phyloP scores from a whole-genome alignment of 2,113 vertebrate genomes.

The Pandion haliaetus region DNA sequence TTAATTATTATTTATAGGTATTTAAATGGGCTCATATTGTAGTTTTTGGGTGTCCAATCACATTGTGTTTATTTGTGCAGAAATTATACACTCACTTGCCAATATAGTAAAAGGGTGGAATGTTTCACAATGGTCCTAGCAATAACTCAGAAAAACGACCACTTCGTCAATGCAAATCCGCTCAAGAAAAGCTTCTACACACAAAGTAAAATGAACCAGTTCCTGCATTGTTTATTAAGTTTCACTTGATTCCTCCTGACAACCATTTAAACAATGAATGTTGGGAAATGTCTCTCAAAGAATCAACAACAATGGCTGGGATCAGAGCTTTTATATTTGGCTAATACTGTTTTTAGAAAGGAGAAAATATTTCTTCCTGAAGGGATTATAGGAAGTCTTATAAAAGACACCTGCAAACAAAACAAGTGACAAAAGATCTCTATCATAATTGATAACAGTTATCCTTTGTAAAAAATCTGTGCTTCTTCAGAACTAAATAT shows the following conservation, averaged over 20 bases:
- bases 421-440: slow-evolving; percentile 84
- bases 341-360: slow-evolving; percentile 88
- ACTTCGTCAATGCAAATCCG: slow-evolving; percentile 84
- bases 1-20: background rate
- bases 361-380: slow-evolving; percentile 93
- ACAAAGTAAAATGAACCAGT: slow-evolving; percentile 85
- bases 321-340: slow-evolving; percentile 88
- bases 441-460: slow-evolving; percentile 79
- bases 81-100: slow-evolving; percentile 48
- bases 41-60: background rate
- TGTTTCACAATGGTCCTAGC: slow-evolving; percentile 58
- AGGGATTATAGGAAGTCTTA: slow-evolving; percentile 85
- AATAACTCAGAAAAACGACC: slow-evolving; percentile 73
- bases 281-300: slow-evolving; percentile 90
- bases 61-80: slow-evolving; percentile 37
- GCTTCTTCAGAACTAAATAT: slow-evolving; percentile 30
- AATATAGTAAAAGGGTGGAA: slow-evolving; percentile 53
- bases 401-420: slow-evolving; percentile 94
- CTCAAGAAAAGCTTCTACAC: slow-evolving; percentile 76
- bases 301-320: slow-evolving; percentile 86
- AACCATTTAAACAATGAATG: slow-evolving; percentile 98
- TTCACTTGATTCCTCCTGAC: slow-evolving; percentile 96
- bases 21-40: background rate
- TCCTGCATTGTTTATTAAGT: slow-evolving; percentile 88
- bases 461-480: slow-evolving; percentile 60